Evolutionary conservation across 2,888 invertebrate genomes (phyloP).

Genomic region (Bhutanitis thaidina): DNA sequence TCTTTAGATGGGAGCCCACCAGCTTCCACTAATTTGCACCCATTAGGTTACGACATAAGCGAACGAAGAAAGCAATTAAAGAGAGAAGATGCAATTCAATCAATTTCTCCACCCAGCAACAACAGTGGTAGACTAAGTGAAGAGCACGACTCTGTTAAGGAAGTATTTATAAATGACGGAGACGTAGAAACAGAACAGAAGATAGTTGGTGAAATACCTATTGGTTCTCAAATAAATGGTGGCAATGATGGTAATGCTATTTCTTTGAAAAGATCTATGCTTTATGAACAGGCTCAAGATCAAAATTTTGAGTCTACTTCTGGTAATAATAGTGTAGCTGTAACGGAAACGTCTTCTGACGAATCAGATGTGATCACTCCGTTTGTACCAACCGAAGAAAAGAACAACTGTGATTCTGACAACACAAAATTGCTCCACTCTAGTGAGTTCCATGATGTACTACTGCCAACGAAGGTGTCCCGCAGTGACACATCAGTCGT

Average conservation of each 20-base stretch:
- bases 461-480: constrained; percentile 66
- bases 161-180: constrained; percentile 24
- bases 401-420: constrained; percentile 28
- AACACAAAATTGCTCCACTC: constrained; percentile 58
- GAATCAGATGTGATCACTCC: constrained; percentile 68
- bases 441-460: constrained; percentile 77
- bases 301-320: not conserved
- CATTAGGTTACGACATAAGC: constrained; percentile 61
- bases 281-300: not conserved
- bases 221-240: not conserved
- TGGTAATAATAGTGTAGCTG: constrained; percentile 1
- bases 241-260: not conserved
- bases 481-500: constrained; percentile 67
- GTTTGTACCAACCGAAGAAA: constrained; percentile 31
- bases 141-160: constrained; percentile 54
- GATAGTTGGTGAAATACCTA: not conserved
- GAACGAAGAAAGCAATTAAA: constrained; percentile 69
- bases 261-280: not conserved
- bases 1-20: constrained; percentile 67
- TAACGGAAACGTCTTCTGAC: constrained; percentile 45
- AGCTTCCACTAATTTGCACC: constrained; percentile 61
- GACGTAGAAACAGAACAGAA: constrained; percentile 23
- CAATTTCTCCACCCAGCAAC: constrained; percentile 68
- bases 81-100: constrained; percentile 74
- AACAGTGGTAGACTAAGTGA: constrained; percentile 67